Percentiles rank a stretch among this genome's conserved stretches.
phyloP scores from a whole-genome alignment of 2,888 invertebrate genomes.

The Clivina fossor region DNA sequence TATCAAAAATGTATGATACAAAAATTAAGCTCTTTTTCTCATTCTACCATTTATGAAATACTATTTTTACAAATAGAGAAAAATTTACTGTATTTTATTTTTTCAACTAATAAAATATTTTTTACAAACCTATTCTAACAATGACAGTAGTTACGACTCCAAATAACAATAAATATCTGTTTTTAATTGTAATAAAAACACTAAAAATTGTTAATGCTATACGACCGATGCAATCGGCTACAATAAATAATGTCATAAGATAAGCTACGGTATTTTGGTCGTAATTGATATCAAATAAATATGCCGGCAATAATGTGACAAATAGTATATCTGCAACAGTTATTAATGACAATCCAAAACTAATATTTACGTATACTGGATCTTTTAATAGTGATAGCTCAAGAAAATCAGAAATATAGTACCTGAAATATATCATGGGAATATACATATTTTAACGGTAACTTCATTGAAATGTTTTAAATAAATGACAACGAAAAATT shows the following conservation, averaged over 20 bases:
- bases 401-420: conserved; percentile 60
- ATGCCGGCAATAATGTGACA: conserved; percentile 67
- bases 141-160: conserved; percentile 48
- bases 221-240: conserved; percentile 68
- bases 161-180: conserved; percentile 64
- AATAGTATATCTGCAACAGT: conserved; percentile 72
- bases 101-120: not conserved
- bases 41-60: too few species aligned
- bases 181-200: conserved; percentile 62
- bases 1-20: too few species aligned
- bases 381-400: conserved; percentile 66
- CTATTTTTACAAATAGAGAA: too few species aligned
- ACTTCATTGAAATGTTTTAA: too few species aligned
- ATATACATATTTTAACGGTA: too few species aligned
- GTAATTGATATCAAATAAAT: conserved; percentile 62
- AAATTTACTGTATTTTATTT: not conserved
- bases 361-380: conserved; percentile 67
- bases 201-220: conserved; percentile 65
- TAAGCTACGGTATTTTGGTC: conserved; percentile 63
- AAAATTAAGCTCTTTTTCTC: too few species aligned
- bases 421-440: conserved; percentile 50
- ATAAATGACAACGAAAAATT: too few species aligned
- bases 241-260: conserved; percentile 69
- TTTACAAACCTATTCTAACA: conserved; percentile 8
- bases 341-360: conserved; percentile 68